Evolutionary conservation across 92 coral and sea anemone genomes (phyloP), one percentile per base, ranked within the genome.

Genomic region (Heteractis magnifica): DNA sequence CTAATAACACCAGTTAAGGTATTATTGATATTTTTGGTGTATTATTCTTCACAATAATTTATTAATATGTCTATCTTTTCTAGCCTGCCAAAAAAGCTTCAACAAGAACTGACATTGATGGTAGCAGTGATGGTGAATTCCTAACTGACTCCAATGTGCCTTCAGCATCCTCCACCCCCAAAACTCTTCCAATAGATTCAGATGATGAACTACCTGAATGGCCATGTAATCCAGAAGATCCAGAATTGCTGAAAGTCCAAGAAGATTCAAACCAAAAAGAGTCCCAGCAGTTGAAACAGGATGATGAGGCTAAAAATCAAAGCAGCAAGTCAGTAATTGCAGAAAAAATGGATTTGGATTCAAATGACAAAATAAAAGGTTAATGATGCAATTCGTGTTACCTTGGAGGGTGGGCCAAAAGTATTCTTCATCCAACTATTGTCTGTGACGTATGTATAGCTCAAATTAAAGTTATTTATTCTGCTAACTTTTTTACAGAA

Each of bases 81-180:
- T 65, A 65, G 72, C 72, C 72, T 65, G 13, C 48, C 48, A 65
- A 20, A 21, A 60, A 21, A 23, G 10, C 72, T 65, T 65, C 72
- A 6, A 65, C 13, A 65, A 0, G 9, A 10, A 10, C 72, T 65
- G 72, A 65, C 21, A 21, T 6, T 65, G 6, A 2, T 65, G 13
- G 72, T 21, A 65, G 72, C 48, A 21, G 9, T 65, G 72, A 65
- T 65, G 72, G 20, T 64, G 71, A 64, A 64, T 64, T 21, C 72
- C 12, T 20, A 65, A 10, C 48, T 21, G 19, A 20, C 9, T 5
- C 19, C 48, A 3, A 20, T 20, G 72, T 52, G 56, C 56, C 9
- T 65, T 65, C 72, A 65, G 72, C 9, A 20, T 10, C 13, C 72
- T 65, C 49, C 13, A 65, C 72, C 48, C 49, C 72, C 48, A 65